phyloP scores from a whole-genome alignment of 1,140 invertebrate species.

The Drosophila kurseongensis region DNA sequence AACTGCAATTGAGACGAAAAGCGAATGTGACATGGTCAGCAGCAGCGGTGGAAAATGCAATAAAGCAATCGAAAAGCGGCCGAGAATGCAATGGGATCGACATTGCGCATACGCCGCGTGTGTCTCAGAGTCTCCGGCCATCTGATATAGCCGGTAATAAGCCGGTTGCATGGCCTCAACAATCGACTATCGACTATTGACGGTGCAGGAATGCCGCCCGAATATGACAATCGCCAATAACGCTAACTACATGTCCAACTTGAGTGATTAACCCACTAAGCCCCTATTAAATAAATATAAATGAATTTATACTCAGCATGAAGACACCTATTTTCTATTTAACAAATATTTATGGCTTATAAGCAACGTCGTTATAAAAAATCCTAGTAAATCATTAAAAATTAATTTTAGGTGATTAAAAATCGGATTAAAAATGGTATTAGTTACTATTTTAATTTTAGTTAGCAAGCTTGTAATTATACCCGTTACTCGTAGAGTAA shows the following conservation, averaged over 20 bases:
- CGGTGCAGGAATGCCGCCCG: constrained; percentile 60
- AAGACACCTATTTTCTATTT: too few species aligned
- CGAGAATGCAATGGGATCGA: constrained; percentile 29
- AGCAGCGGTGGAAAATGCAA: constrained; percentile 47
- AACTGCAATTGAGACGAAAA: constrained; percentile 75
- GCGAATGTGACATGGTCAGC: constrained; percentile 74
- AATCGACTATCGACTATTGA: constrained; percentile 43
- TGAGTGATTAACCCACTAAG: constrained; percentile 25
- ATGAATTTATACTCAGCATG: too few species aligned
- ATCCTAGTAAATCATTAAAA: too few species aligned
- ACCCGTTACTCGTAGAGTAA: too few species aligned
- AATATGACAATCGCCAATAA: constrained; percentile 33
- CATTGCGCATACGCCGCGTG: constrained; percentile 76
- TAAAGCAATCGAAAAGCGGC: constrained; percentile 22
- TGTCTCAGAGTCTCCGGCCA: constrained; percentile 13
- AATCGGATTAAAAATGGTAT: too few species aligned
- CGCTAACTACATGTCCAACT: constrained; percentile 25
- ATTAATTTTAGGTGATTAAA: too few species aligned
- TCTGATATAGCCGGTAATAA: constrained; percentile 49
- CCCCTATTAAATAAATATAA: too few species aligned
- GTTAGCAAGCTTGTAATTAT: too few species aligned
- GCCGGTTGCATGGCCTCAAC: constrained; percentile 33
- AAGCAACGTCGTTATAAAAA: too few species aligned
- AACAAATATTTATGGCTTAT: too few species aligned
- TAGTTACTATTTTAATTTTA: too few species aligned